Evolutionary conservation across 2,797 vertebrate species (phyloP).

Genomic region (Mycteria americana): DNA sequence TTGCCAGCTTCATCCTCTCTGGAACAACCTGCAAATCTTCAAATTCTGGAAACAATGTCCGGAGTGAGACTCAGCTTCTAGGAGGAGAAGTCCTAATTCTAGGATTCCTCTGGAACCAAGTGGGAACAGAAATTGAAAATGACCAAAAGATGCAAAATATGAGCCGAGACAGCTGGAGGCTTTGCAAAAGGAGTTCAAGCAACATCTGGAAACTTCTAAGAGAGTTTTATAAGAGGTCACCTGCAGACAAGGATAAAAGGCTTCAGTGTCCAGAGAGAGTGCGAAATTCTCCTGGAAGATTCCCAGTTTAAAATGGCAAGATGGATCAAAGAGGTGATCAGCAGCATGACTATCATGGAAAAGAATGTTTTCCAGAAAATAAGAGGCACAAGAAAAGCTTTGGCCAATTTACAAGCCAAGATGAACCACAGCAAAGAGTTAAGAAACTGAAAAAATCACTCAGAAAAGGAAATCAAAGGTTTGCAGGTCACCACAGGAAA

Average conservation of each 20-base stretch:
- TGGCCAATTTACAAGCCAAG: not conserved
- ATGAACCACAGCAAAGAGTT: slow-evolving; percentile 7
- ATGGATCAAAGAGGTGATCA: slow-evolving; percentile 27
- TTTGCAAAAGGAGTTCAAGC: slow-evolving; percentile 7
- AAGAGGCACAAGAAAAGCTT: not conserved
- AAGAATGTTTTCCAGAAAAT: slow-evolving; percentile 32
- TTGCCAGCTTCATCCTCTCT: not conserved
- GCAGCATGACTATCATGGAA: not conserved
- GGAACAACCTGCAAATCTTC: not conserved
- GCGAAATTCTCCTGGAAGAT: slow-evolving; percentile 21
- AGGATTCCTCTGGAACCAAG: not conserved
- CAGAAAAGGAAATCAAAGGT: slow-evolving; percentile 13
- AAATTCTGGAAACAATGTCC: not conserved
- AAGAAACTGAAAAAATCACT: not conserved
- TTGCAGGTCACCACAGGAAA: not conserved
- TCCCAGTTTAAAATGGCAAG: slow-evolving; percentile 27
- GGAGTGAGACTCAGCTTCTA: not conserved
- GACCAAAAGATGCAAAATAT: slow-evolving; percentile 16
- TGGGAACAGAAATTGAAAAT: not conserved
- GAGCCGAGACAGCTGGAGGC: slow-evolving; percentile 23
- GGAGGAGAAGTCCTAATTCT: not conserved
- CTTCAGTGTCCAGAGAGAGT: slow-evolving; percentile 18
- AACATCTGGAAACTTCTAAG: slow-evolving; percentile 58
- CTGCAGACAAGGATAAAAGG: slow-evolving; percentile 53
- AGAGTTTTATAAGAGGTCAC: slow-evolving; percentile 52